Evolutionary conservation across 2,113 vertebrate genomes (phyloP).

Genomic region (Grantiella picta): DNA sequence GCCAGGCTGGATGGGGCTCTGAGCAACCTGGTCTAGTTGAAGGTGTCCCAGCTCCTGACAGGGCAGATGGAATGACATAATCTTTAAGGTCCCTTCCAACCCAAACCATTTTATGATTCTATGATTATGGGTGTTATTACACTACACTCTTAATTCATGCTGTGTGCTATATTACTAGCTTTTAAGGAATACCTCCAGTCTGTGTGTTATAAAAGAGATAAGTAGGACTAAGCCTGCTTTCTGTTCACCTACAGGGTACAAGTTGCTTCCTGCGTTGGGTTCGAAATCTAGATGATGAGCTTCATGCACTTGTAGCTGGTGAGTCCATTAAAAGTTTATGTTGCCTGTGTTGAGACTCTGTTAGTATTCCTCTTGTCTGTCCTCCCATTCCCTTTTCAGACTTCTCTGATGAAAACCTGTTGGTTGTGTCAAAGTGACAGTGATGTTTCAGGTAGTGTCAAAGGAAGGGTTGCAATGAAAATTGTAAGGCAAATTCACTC

Average conservation of each 20-base stretch:
- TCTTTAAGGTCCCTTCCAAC: not conserved
- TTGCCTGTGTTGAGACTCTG: not conserved
- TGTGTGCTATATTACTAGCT: not conserved
- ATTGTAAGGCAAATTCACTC: not conserved
- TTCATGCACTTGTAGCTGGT: constrained; percentile 96
- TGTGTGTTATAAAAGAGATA: not conserved
- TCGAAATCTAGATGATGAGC: constrained; percentile 93
- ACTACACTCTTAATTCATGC: not conserved
- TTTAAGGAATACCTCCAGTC: not conserved
- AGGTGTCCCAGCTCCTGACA: not conserved
- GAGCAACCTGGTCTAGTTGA: not conserved
- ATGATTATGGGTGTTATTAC: not conserved
- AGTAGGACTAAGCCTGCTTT: not conserved
- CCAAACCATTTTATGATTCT: not conserved
- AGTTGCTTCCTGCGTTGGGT: constrained; percentile 96
- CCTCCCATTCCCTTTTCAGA: not conserved
- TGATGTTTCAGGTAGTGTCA: not conserved
- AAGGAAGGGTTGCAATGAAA: not conserved
- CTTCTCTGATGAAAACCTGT: not conserved
- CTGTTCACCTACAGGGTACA: constrained; percentile 78
- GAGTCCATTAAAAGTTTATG: not conserved
- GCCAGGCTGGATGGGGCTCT: not conserved
- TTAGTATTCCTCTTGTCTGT: not conserved
- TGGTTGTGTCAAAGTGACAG: not conserved
- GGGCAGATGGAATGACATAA: rapidly evolving